Percentiles rank a stretch among this genome's conserved stretches.
Evolutionary conservation across 2,797 vertebrate species (phyloP).

Genomic region (Morus bassanus): DNA sequence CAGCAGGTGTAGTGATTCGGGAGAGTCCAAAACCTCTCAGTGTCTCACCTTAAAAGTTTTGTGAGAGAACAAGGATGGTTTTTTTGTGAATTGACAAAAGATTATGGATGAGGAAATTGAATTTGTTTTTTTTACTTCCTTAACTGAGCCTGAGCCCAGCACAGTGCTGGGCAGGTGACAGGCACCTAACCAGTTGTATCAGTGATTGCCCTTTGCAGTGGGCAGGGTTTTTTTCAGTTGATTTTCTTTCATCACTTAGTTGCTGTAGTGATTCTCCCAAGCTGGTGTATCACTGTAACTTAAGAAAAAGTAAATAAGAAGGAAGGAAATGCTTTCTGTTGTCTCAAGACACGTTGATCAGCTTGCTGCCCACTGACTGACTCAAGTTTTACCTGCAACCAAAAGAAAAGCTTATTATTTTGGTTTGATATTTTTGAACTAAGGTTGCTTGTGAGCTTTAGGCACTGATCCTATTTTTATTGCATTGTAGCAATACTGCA

Average conservation of each 20-base stretch:
- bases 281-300: neutral
- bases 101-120: neutral
- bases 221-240: neutral
- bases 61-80: neutral
- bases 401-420: neutral
- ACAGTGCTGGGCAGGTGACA: too few relatives aligned
- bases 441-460: neutral
- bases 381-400: neutral
- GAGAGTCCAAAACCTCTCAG: neutral
- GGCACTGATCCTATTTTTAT: neutral
- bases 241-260: conserved; percentile 16
- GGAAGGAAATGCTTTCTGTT: neutral
- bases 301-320: neutral
- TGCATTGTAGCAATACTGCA: neutral
- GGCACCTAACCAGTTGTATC: neutral
- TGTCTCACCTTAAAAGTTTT: neutral
- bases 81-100: neutral
- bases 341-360: neutral
- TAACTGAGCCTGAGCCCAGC: neutral
- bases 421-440: neutral
- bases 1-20: neutral
- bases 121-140: neutral
- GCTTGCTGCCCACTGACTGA: neutral
- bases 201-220: neutral
- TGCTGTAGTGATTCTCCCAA: neutral